Percentiles rank a stretch among this genome's conserved stretches.
phyloP scores from a whole-genome alignment of 23 tunicate genomes.

The Trididemnum clinides region DNA sequence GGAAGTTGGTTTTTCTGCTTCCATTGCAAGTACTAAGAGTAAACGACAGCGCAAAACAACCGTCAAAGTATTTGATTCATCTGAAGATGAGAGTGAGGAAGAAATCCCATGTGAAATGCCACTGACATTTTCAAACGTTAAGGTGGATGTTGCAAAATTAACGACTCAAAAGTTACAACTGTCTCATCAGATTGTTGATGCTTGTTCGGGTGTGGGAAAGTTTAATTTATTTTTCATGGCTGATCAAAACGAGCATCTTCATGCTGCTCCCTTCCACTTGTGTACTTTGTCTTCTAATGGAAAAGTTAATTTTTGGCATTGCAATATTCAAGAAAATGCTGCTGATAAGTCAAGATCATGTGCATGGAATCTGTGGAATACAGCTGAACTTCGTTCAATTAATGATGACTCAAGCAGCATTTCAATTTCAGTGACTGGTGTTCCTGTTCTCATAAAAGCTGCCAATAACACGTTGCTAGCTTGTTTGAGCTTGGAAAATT shows the following conservation, averaged over 20 bases:
- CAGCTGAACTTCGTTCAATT: not conserved
- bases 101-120: slow-evolving; percentile 8
- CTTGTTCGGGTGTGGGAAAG: slow-evolving; percentile 54
- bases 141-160: slow-evolving; percentile 33
- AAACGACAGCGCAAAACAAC: slow-evolving; percentile 50
- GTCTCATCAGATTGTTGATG: slow-evolving; percentile 15
- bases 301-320: slow-evolving; percentile 67
- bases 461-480: slow-evolving; percentile 80
- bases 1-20: slow-evolving; percentile 45
- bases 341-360: not conserved
- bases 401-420: not conserved
- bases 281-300: slow-evolving; percentile 56
- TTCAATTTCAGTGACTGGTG: slow-evolving; percentile 38
- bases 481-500: slow-evolving; percentile 32
- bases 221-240: slow-evolving; percentile 45
- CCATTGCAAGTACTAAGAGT: slow-evolving; percentile 11
- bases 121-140: slow-evolving; percentile 24
- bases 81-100: slow-evolving; percentile 64
- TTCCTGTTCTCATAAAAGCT: slow-evolving; percentile 70
- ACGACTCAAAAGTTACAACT: slow-evolving; percentile 9
- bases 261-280: slow-evolving; percentile 56
- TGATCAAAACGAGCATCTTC: slow-evolving; percentile 34
- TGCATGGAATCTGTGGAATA: slow-evolving; percentile 8
- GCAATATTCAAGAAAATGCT: not conserved
- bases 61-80: slow-evolving; percentile 48